Conservation (phyloP, 2,113 vertebrate species). For the Bos indicus region DNA sequence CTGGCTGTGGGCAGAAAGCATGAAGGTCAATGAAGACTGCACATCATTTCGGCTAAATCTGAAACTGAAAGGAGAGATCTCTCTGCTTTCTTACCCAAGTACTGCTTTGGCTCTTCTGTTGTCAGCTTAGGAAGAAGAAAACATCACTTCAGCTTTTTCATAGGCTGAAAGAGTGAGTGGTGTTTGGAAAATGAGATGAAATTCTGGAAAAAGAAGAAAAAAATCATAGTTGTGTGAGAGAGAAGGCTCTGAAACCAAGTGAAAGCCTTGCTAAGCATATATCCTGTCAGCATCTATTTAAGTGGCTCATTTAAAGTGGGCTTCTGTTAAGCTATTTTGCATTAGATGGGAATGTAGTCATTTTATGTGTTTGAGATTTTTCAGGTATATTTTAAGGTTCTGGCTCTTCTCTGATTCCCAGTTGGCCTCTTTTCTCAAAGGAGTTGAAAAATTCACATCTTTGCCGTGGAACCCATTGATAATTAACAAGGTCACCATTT, state of each 20-base stretch:
- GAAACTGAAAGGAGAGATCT: neutral
- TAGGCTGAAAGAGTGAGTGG: neutral
- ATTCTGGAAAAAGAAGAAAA: neutral
- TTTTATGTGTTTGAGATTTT: neutral
- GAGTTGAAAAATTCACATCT: neutral
- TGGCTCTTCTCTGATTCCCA: neutral
- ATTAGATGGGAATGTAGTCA: neutral
- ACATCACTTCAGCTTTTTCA: neutral
- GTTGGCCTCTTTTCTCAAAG: constrained; percentile 21
- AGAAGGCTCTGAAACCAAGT: neutral
- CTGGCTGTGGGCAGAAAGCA: neutral
- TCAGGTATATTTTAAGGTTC: neutral
- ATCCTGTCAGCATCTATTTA: neutral
- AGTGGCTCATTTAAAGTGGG: neutral
- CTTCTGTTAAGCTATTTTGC: neutral
- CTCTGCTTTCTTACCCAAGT: neutral
- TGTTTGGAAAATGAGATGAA: neutral
- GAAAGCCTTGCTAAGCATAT: neutral
- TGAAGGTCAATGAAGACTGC: neutral
- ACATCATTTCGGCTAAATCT: neutral
- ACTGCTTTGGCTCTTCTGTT: neutral
- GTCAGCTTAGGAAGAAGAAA: neutral
- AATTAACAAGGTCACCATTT: constrained; percentile 18
- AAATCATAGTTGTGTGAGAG: neutral
- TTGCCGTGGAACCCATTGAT: neutral